Evolutionary conservation across 30 jellyfish, hydroid and myxozoan genomes (phyloP).

Genomic region (Hydra vulgaris): DNA sequence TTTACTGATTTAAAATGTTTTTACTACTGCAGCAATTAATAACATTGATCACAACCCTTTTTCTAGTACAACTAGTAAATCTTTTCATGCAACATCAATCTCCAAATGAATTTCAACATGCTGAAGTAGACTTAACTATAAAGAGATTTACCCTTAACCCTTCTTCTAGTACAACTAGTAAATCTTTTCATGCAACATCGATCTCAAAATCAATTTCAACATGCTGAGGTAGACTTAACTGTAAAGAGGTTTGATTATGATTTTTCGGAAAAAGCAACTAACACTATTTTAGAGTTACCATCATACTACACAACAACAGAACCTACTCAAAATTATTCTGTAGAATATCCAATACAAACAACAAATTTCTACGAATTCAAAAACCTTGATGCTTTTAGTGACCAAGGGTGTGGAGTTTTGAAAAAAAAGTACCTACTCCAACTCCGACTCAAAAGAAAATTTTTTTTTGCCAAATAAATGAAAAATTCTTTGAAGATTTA

Average conservation of each 20-base stretch:
- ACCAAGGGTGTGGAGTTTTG: too few relatives aligned
- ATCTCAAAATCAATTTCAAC: background rate
- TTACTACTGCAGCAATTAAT: slow-evolving; percentile 2
- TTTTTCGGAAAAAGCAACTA: background rate
- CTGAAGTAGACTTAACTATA: too few relatives aligned
- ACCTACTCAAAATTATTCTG: background rate
- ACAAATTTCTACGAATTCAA: background rate
- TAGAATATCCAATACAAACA: background rate
- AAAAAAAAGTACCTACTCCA: too few relatives aligned
- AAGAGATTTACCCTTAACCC: background rate
- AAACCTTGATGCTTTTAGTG: slow-evolving; percentile 2
- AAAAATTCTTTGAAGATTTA: too few relatives aligned
- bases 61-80: background rate
- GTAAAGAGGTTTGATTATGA: background rate
- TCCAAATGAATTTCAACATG: background rate
- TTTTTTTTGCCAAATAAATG: too few relatives aligned
- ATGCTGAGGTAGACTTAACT: slow-evolving; percentile 5
- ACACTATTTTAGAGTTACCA: background rate
- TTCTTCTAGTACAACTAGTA: background rate
- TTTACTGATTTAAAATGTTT: background rate
- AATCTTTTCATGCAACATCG: slow-evolving; percentile 1
- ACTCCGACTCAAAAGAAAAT: too few relatives aligned
- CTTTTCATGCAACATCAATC: background rate
- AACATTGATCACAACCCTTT: slow-evolving; percentile 1
- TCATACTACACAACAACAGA: slow-evolving; percentile 1